These are phyloP conservation scores for Lydus trimaculatus DNA, from an alignment of 2,888 invertebrate species.

Conservation along the genomic window DNA sequence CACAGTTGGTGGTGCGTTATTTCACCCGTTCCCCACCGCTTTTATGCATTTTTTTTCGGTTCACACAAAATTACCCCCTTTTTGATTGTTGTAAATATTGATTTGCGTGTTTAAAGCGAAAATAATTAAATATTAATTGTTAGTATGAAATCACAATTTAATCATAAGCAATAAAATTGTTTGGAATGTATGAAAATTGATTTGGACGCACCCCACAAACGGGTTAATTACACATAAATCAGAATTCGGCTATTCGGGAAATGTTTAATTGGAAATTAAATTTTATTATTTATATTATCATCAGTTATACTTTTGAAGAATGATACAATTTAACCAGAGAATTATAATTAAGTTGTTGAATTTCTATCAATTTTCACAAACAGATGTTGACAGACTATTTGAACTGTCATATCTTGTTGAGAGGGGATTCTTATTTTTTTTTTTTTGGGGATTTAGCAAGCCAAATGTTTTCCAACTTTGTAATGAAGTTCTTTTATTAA, in stretches of 20 bases:
- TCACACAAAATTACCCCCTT: neutral
- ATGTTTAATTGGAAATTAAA: neutral
- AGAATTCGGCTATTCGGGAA: neutral
- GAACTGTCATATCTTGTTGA: neutral
- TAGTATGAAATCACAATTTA: neutral
- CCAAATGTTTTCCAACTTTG: neutral
- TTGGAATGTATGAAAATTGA: neutral
- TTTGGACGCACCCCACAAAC: neutral
- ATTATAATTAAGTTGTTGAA: neutral
- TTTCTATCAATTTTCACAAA: neutral
- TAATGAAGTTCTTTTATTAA: slow-evolving; percentile 5
- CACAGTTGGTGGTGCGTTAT: neutral
- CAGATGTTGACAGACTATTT: neutral
- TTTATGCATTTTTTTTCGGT: neutral
- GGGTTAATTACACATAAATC: neutral
- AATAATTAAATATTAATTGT: neutral
- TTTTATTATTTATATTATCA: neutral
- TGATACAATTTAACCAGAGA: neutral
- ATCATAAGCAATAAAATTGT: neutral
- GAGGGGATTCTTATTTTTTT: neutral
- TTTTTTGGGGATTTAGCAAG: neutral
- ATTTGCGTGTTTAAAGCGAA: neutral
- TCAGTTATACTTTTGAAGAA: neutral
- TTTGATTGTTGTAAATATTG: neutral
- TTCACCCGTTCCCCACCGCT: neutral